Conservation (phyloP, 2,113 vertebrate species). For the Aplodontia rufa region DNA sequence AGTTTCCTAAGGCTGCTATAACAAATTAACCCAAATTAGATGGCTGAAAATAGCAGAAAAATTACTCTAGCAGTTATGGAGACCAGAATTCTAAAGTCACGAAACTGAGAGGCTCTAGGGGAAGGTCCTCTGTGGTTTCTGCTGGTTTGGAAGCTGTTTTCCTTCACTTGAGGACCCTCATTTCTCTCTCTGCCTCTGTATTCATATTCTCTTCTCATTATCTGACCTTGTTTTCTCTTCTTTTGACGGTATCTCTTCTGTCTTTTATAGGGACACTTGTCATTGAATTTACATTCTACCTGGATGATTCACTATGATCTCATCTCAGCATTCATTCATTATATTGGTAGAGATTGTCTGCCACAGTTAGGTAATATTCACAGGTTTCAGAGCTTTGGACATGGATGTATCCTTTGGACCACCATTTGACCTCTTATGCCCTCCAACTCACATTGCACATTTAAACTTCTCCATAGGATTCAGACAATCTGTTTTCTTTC, state of each 20-base stretch:
- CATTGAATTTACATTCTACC: not conserved
- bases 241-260: not conserved
- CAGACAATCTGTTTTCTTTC: not conserved
- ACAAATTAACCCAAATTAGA: not conserved
- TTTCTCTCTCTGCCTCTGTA: not conserved
- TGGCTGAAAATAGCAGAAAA: not conserved
- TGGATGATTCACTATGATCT: not conserved
- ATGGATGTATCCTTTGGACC: not conserved
- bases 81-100: not conserved
- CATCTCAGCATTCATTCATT: not conserved
- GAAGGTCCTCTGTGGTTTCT: not conserved
- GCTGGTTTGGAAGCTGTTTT: too few relatives aligned
- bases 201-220: not conserved
- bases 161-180: not conserved
- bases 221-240: not conserved
- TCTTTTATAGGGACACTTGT: not conserved
- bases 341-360: not conserved
- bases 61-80: not conserved
- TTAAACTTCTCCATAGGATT: not conserved
- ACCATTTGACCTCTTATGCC: not conserved
- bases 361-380: not conserved
- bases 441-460: not conserved
- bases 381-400: not conserved
- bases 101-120: rapidly evolving
- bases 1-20: not conserved